Base-by-base conservation (phyloP, 2,797 vertebrate species). In the Pelobates cultripes region DNA sequence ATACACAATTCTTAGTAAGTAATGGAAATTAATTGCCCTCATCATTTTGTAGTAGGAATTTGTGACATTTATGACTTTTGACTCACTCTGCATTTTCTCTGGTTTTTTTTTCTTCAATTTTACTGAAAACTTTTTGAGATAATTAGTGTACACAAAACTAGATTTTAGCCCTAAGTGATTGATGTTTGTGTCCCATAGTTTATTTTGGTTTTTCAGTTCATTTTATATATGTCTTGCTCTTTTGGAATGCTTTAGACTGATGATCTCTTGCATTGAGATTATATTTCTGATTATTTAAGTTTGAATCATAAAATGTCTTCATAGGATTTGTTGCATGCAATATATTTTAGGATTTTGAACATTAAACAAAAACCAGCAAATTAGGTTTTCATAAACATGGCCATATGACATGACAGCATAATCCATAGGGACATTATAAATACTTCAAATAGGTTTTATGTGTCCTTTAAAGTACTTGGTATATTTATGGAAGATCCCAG, bases 401-500 rank as follows among this genome's bases (percentile, higher is more conserved):
- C 51, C 71, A 55, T 17, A 14, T 57, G 51, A 55, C 51, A 73
- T 55, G 71, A 73, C 40, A 73, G 51, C n/a, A 42, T 57, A 28
- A 73, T 55, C 71, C 51, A 73, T 42, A 57, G 47, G 40, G 71
- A 55, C 47, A 73, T 57, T 42, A 43, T 57, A 73, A 51, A 73
- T 42, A 55, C 13, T 73, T 73, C 51, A 55, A 55, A 73, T 13
- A 7, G 51, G 28, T 73, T 73, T 41, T 73, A 73, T 73, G 15
- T 15, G 15, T n/a, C 15, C 70, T 73, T 73, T 57, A 12, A 73
- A 57, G 44, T 42, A 28, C 40, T 73, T 17, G 10, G 4, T 14
- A 73, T 73, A 73, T 73, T 73, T 42, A 73, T 15, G 28, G 71
- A 73, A 73, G 40, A 47, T 47, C 40, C 51, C 51, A 73, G 47